These are phyloP conservation scores for Steinernema hermaphroditum DNA, from an alignment of 2,888 invertebrate species.

Conservation along the genomic window DNA sequence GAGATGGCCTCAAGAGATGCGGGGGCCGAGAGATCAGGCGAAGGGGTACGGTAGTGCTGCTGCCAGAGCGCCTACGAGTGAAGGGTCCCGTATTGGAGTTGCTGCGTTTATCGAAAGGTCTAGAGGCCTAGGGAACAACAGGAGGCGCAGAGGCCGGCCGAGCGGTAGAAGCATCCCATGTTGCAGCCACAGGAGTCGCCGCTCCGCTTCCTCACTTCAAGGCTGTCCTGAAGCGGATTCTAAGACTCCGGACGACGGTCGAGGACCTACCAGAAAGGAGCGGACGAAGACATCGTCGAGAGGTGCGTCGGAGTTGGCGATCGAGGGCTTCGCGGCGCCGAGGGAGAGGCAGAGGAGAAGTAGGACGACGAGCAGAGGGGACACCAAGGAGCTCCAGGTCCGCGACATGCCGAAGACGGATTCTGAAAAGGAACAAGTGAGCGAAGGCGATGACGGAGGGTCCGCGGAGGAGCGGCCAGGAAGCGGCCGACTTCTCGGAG, in stretches of 20 bases:
- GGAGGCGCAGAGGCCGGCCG: constrained; percentile 59
- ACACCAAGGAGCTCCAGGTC: not conserved
- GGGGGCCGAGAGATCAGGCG: constrained; percentile 15
- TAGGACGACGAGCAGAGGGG: not conserved
- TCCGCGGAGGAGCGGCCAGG: too few relatives aligned
- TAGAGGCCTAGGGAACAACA: constrained; percentile 61
- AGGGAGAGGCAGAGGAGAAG: not conserved
- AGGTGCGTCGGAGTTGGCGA: not conserved
- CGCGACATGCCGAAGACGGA: not conserved
- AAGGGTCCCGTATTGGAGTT: constrained; percentile 18
- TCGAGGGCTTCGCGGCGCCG: not conserved
- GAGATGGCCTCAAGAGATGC: too few relatives aligned
- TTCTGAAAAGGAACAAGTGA: not conserved
- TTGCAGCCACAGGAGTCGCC: constrained; percentile 63
- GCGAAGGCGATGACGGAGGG: not conserved
- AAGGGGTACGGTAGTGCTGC: not conserved
- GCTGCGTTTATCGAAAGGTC: constrained; percentile 6
- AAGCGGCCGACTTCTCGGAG: too few relatives aligned
- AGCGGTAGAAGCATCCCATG: constrained; percentile 63
- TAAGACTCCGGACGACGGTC: not conserved
- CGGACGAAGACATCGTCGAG: constrained; percentile 22
- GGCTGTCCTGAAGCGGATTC: constrained; percentile 19
- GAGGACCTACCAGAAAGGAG: not conserved
- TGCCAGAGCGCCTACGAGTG: not conserved
- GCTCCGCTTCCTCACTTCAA: constrained; percentile 40